These are phyloP conservation scores for Balanococcus diminutus DNA, from an alignment of 2,888 invertebrate genomes.

Conservation along the genomic window DNA sequence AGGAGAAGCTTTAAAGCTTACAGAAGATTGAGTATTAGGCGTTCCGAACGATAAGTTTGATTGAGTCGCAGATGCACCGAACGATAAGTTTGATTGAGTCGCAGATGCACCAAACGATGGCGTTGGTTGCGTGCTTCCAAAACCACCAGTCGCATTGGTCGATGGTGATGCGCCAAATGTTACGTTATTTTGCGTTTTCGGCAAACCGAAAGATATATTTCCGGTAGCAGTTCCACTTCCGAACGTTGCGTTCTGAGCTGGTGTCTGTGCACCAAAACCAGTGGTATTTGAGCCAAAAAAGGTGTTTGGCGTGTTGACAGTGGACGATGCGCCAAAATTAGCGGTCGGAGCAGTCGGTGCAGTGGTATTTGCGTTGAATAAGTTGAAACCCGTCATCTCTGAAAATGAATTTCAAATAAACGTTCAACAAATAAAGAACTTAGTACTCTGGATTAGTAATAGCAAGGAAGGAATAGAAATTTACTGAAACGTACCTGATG, in stretches of 20 bases:
- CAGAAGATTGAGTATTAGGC: not conserved
- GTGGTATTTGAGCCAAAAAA: not conserved
- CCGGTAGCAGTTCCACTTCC: not conserved
- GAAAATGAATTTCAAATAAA: not conserved
- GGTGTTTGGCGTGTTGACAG: not conserved
- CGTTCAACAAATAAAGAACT: not conserved
- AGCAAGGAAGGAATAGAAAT: not conserved
- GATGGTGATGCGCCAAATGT: not conserved
- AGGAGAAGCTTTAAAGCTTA: not conserved
- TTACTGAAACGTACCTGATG: not conserved
- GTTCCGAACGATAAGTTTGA: not conserved
- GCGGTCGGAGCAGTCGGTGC: not conserved
- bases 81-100: not conserved
- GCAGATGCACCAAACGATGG: not conserved
- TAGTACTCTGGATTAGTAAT: not conserved
- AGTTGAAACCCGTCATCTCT: slow-evolving; percentile 48
- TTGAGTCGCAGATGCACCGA: no score
- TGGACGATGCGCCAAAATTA: not conserved
- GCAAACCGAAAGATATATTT: slow-evolving; percentile 44
- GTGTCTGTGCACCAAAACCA: not conserved
- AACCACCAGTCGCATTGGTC: slow-evolving; percentile 11
- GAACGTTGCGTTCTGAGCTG: not conserved
- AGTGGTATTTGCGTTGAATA: not conserved
- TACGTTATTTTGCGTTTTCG: not conserved
- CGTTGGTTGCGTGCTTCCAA: not conserved